A percentile compares a stretch with the other conserved stretches of the same genome.
These are phyloP conservation scores for Chelon auratus DNA, from an alignment of 2,797 vertebrate species.

Conservation along the genomic window DNA sequence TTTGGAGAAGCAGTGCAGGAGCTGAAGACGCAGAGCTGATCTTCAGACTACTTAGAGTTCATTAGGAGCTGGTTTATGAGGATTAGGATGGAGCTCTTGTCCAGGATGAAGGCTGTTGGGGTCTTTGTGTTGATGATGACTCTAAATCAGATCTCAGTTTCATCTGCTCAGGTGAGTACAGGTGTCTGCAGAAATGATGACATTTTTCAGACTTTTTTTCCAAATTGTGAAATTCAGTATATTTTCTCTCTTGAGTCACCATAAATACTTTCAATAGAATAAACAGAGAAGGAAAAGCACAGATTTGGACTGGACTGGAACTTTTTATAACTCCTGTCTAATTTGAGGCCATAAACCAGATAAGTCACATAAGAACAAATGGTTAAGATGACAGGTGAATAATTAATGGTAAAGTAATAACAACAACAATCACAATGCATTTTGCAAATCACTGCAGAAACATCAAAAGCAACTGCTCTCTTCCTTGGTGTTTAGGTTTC, in stretches of 20 bases:
- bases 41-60: neutral
- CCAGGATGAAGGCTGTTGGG: slow-evolving; percentile 32
- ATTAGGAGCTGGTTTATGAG: neutral
- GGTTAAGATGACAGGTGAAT: no score
- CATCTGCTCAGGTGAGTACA: slow-evolving; percentile 68
- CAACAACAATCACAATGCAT: neutral
- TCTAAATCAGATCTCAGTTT: slow-evolving; percentile 39
- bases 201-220: neutral
- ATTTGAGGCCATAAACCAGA: no score
- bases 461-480: no score
- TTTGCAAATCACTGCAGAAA: neutral
- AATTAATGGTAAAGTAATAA: neutral
- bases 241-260: no score
- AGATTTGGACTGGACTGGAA: neutral
- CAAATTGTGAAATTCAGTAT: no score
- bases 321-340: no score
- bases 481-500: neutral
- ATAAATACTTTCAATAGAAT: no score
- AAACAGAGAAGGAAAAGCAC: neutral
- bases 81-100: slow-evolving; percentile 17
- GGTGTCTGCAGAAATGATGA: neutral
- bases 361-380: no score
- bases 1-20: neutral
- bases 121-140: slow-evolving; percentile 26
- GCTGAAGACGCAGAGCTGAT: slow-evolving; percentile 19